Conservation (phyloP, 2,888 invertebrate species). For the Cosmia trapezina region DNA sequence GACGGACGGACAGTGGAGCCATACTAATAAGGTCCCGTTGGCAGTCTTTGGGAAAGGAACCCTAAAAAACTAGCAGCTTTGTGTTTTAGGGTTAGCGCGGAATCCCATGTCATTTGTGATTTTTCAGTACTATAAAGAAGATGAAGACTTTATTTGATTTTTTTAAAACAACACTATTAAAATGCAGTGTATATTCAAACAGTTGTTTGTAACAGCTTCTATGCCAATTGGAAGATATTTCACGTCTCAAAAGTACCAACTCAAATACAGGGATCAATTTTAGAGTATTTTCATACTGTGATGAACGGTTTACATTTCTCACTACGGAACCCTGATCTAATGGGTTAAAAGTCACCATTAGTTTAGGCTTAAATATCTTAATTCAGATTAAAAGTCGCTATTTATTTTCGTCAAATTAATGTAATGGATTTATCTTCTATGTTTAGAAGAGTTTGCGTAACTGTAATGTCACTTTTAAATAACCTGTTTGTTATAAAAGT, state of each 20-base stretch:
- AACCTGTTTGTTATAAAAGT: not conserved
- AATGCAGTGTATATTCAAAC: no score
- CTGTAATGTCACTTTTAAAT: not conserved
- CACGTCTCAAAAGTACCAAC: not conserved
- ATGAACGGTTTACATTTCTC: not conserved
- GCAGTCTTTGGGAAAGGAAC: no score
- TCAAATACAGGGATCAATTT: not conserved
- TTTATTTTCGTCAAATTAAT: constrained; percentile 8
- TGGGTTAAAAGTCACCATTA: constrained; percentile 28
- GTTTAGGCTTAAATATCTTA: constrained; percentile 21
- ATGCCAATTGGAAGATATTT: not conserved
- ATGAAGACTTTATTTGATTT: no score
- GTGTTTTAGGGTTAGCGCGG: no score
- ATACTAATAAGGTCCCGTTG: no score
- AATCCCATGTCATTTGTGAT: no score
- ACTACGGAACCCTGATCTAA: not conserved
- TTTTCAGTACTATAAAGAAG: no score
- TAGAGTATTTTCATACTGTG: not conserved
- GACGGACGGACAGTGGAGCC: no score
- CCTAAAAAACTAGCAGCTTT: no score
- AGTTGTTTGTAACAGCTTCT: no score
- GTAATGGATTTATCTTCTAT: not conserved
- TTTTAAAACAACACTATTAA: no score
- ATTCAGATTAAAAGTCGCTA: constrained; percentile 13
- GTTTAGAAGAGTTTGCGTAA: not conserved